Conservation (phyloP, 2,113 vertebrate genomes). For the Sterrhoptilus dennistouni region DNA sequence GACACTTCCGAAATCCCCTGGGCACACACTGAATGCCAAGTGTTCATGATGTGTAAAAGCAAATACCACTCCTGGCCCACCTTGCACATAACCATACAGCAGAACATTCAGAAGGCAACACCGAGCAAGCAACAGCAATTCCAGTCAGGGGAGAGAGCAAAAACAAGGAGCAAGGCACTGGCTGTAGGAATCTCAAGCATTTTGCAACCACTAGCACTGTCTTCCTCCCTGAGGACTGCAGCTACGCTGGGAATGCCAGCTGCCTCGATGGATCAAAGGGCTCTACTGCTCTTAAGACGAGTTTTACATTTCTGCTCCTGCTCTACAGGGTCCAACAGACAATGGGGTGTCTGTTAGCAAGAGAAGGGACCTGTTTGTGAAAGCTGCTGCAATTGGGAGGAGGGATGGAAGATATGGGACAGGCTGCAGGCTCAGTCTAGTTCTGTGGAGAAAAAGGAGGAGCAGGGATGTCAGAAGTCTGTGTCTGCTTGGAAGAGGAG, state of each 20-base stretch:
- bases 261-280: background rate
- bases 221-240: slow-evolving; percentile 15
- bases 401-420: background rate
- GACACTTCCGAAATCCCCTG: background rate
- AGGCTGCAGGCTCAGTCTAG: background rate
- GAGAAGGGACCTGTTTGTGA: slow-evolving; percentile 14
- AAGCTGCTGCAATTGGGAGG: background rate
- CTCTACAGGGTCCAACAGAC: background rate
- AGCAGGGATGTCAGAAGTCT: background rate
- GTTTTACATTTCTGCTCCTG: slow-evolving; percentile 50
- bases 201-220: background rate
- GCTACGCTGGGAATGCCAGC: slow-evolving; percentile 44
- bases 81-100: background rate
- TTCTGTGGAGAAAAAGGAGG: background rate
- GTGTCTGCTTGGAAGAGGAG: background rate
- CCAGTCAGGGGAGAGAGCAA: background rate
- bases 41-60: background rate
- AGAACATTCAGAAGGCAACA: background rate
- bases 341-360: slow-evolving; percentile 16
- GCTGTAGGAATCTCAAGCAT: slow-evolving; percentile 26
- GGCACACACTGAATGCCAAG: background rate
- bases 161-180: background rate
- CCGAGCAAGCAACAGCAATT: background rate
- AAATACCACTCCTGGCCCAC: background rate
- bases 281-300: background rate